Conservation (phyloP, 2,888 invertebrate species). For the Drosophila ezoana region DNA sequence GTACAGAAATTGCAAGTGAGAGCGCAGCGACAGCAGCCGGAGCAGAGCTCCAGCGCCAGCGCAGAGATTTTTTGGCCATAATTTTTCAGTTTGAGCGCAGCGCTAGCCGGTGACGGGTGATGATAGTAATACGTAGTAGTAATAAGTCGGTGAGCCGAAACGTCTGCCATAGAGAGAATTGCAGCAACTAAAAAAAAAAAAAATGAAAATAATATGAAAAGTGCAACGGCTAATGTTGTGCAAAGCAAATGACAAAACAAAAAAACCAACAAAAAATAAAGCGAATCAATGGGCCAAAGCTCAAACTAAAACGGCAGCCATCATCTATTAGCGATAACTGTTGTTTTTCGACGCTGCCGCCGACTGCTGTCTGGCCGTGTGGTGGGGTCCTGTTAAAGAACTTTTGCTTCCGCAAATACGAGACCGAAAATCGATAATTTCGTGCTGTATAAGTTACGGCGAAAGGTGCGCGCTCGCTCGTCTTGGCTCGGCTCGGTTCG, state of each 20-base stretch:
- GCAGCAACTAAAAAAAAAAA: constrained; percentile 32
- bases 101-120: constrained; percentile 80
- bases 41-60: constrained; percentile 69
- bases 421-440: constrained; percentile 82
- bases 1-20: constrained; percentile 64
- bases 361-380: constrained; percentile 49
- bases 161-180: constrained; percentile 45
- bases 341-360: constrained; percentile 14
- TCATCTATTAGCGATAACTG: constrained; percentile 6
- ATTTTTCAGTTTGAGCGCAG: constrained; percentile 77
- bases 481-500: constrained; percentile 29
- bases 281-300: constrained; percentile 6
- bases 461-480: constrained; percentile 81
- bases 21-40: constrained; percentile 30
- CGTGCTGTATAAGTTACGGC: constrained; percentile 84
- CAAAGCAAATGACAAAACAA: constrained; percentile 33
- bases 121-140: constrained; percentile 76
- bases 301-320: constrained; percentile 12
- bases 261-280: neutral
- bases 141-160: constrained; percentile 67
- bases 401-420: constrained; percentile 76
- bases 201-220: constrained; percentile 38
- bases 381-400: constrained; percentile 61
- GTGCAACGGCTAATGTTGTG: constrained; percentile 39
- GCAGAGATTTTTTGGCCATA: constrained; percentile 75